Percentiles rank a stretch among this genome's conserved stretches.
Conservation (phyloP, 2,888 invertebrate genomes). For the Gymnoscelis rufifasciata region DNA sequence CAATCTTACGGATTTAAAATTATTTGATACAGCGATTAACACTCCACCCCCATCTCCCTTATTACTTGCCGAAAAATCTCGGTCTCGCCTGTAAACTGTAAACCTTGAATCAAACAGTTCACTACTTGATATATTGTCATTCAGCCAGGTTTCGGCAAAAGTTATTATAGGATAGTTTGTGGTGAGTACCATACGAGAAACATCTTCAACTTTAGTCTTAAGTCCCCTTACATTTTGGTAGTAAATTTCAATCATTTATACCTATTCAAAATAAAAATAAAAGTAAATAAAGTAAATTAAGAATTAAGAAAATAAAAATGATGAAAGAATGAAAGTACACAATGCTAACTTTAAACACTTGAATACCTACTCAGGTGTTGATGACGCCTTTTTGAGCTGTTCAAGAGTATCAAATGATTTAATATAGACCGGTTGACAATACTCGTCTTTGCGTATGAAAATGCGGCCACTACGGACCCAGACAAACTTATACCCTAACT, state of each 20-base stretch:
- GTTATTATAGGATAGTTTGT: not conserved
- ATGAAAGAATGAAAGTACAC: not conserved
- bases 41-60: constrained; percentile 1
- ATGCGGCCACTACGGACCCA: too few species aligned
- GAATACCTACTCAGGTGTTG: too few species aligned
- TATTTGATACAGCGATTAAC: constrained; percentile 1
- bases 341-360: not conserved
- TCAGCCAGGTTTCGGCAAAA: not conserved
- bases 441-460: too few species aligned
- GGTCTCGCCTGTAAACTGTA: not conserved
- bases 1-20: not conserved
- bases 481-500: too few species aligned
- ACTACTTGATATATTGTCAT: not conserved
- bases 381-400: not conserved
- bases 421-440: not conserved
- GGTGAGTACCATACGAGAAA: not conserved
- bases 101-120: not conserved
- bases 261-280: not conserved
- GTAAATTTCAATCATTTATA: not conserved
- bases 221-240: not conserved
- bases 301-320: not conserved
- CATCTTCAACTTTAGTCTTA: not conserved
- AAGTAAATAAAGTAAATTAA: not conserved
- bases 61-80: not conserved
- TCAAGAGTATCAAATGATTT: too few species aligned